Evolutionary conservation across 1,140 invertebrate species (phyloP), one percentile per base, ranked within the genome.

Genomic region (Zophobas atratus): DNA sequence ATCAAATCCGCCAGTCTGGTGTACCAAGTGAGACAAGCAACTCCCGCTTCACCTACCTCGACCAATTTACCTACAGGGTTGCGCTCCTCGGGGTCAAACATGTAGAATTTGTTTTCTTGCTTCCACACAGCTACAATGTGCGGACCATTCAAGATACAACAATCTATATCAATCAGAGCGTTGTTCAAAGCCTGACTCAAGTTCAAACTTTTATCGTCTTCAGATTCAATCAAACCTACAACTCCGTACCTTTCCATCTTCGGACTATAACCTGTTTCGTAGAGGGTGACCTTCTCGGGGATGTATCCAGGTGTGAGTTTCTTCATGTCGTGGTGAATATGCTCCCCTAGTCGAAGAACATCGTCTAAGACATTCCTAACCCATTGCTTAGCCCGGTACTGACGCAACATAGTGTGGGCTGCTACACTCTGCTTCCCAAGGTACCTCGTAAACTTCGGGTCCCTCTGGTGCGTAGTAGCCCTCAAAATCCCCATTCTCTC

Each of bases 361-460:
- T 67, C 6, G 20, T 43, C 6, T 0, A 67, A 2, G 20, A 36
- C 46, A n/a, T 32, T 39, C 1, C 39, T 6, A 20, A 8, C 79
- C 82, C 82, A 83, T 6, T 73, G 73, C 46, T 79, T 80, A 0
- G 81, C 71, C 55, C 79, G 82, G 5, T 72, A 36, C 2, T 78
- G 6, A 0, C 81, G 39, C 2, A 83, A 51, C 78, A 82, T 82
- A 6, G 73, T 63, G 1, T 82, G 20, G 2, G 82, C 81, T 0
- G 78, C 76, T 3, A 77, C 48, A 33, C 76, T 75, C 67, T 81
- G 79, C 39, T 74, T 51, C 1, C 81, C 80, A 0, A n/a, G 39
- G n/a, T 67, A 75, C 46, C 71, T 77, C 6, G 41, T 36, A 20
- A 67, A 67, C 32, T 48, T 67, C 2, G 60, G 38, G 46, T 80